phyloP scores from a whole-genome alignment of 2,797 vertebrate genomes.

The Cryptoblepharus egeriae region DNA sequence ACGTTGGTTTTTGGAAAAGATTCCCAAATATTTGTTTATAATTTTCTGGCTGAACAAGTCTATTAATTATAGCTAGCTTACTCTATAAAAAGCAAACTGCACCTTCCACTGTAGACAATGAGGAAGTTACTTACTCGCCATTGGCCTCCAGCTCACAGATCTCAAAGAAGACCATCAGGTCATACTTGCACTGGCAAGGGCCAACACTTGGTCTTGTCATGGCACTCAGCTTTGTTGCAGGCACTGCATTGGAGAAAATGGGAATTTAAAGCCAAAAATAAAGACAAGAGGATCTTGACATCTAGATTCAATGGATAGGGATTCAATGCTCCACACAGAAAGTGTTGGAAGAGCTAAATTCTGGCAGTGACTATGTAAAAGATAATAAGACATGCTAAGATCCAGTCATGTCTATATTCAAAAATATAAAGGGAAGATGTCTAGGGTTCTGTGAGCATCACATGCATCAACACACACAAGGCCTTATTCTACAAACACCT shows the following conservation, averaged over 20 bases:
- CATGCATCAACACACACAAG: background rate
- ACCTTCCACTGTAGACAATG: background rate
- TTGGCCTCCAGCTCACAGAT: conserved; percentile 98
- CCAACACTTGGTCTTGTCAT: conserved; percentile 87
- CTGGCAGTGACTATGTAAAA: background rate
- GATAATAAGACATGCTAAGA: background rate
- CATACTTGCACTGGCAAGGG: conserved; percentile 94
- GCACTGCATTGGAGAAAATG: conserved; percentile 78
- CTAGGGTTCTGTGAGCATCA: background rate
- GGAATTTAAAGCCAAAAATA: background rate
- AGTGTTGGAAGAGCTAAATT: background rate
- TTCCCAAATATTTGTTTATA: background rate
- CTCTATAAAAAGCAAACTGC: background rate
- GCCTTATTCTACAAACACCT: background rate
- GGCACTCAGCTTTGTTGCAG: conserved; percentile 94
- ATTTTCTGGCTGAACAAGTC: background rate
- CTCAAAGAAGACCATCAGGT: conserved; percentile 97
- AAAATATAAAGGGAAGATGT: background rate
- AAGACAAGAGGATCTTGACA: background rate
- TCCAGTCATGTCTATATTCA: background rate
- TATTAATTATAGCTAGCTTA: background rate
- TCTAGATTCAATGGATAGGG: background rate
- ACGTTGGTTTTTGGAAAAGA: background rate
- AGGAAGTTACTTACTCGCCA: conserved; percentile 88
- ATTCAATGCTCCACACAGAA: background rate